These are phyloP conservation scores for Mohoua ochrocephala DNA, from an alignment of 2,113 vertebrate species.

Conservation along the genomic window DNA sequence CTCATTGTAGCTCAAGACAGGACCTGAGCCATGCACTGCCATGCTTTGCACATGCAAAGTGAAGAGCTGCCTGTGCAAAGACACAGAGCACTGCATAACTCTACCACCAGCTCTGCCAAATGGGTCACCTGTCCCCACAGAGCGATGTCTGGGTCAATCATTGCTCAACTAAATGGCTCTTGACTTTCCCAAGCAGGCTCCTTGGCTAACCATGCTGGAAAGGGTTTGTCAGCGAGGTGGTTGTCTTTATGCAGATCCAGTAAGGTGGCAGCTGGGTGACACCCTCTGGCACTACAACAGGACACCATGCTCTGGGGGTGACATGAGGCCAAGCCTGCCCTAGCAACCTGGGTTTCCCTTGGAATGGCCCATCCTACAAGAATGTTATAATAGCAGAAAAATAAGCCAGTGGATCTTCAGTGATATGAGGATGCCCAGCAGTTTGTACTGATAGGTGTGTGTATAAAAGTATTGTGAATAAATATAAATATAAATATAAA, in stretches of 20 bases:
- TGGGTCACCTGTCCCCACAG: not conserved
- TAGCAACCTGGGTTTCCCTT: not conserved
- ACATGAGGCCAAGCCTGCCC: not conserved
- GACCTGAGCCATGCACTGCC: not conserved
- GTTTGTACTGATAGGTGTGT: not conserved
- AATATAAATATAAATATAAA: not conserved
- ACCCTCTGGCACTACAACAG: not conserved
- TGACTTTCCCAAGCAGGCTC: not conserved
- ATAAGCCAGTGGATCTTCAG: not conserved
- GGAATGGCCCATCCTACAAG: not conserved
- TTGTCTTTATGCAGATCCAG: not conserved
- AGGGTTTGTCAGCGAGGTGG: not conserved
- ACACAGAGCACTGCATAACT: not conserved
- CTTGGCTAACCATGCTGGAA: not conserved
- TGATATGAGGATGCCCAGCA: not conserved
- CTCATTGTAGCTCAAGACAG: not conserved
- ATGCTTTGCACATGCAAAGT: fast-evolving
- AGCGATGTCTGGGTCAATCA: fast-evolving
- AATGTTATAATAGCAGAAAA: not conserved
- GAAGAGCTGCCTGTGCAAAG: not conserved
- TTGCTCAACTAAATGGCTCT: not conserved
- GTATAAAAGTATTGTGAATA: not conserved
- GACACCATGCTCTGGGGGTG: not conserved
- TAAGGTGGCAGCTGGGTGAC: not conserved
- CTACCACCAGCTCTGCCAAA: not conserved